Evolutionary conservation across 2,888 invertebrate genomes (phyloP), one percentile per base, ranked within the genome.

Genomic region (Ophion ventricosus): DNA sequence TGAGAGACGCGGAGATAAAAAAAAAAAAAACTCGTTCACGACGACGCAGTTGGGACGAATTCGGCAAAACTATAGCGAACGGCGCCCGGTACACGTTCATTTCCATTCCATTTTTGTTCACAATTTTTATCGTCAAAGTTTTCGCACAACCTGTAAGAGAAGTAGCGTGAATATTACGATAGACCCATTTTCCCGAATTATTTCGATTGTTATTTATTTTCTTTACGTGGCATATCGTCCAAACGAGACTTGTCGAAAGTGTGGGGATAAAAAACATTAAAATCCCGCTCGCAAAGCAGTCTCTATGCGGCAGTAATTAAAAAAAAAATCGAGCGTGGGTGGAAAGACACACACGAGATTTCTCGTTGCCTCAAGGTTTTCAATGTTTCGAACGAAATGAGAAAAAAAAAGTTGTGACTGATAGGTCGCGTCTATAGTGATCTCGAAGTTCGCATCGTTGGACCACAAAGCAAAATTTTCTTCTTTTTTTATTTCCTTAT

Each of bases 51-150:
- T 59, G 35, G 8, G 17, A 57, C 20, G 20, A 35, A 57, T 72
- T 72, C 26, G 26, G 26, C 54, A 26, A 17, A 69, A 54, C 43
- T 49, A 11, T 26, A 29, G 25, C 17, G 61, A 61, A 29, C 49
- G 49, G 61, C 26, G 43, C 25, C 40, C 43, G 66, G 54, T 29
- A 57, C 29, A 56, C 29, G 56, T 11, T 69, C 20, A 29, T 29
- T 54, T 29, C 20, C 67, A 17, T 29, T 5, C 2, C n/a, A 4
- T 25, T 61, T 61, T 61, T 59, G 35, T 49, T 49, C 49, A 49
- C 29, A 61, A 61, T 61, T 17, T 26, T 61, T 61, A 61, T 61
- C 61, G 26, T 61, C 20, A 4, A 61, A 61, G 61, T 61, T 61
- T 61, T 14, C 26, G 26, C 49, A 14, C 49, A 17, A 49, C 17